Percentiles rank a stretch among this genome's conserved stretches.
These are phyloP conservation scores for Triops cancriformis DNA, from an alignment of 1,140 invertebrate genomes.

Conservation along the genomic window DNA sequence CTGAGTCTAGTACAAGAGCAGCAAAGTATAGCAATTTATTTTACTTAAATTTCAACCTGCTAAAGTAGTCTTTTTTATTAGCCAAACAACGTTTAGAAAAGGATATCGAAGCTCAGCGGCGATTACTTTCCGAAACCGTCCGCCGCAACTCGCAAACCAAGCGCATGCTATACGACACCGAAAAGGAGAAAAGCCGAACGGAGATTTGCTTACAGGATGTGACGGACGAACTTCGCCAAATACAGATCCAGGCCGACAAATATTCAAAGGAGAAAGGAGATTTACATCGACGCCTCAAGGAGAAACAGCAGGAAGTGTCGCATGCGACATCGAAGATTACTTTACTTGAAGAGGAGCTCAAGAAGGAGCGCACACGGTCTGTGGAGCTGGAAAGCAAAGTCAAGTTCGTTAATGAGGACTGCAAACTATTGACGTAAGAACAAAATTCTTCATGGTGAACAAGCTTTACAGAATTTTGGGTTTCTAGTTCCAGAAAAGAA, in stretches of 20 bases:
- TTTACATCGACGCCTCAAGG: not conserved
- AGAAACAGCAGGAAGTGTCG: not conserved
- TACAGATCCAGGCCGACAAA: not conserved
- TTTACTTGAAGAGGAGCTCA: not conserved
- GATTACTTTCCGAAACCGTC: not conserved
- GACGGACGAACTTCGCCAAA: not conserved
- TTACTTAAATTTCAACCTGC: not conserved
- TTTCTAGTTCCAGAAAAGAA: not conserved
- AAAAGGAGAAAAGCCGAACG: not conserved
- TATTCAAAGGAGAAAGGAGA: not conserved
- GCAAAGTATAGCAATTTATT: slow-evolving; percentile 16
- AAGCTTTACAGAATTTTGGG: not conserved
- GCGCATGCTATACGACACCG: not conserved
- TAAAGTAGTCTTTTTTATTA: not conserved
- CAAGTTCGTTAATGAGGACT: not conserved
- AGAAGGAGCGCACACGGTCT: not conserved
- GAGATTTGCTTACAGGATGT: not conserved
- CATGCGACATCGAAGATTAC: not conserved
- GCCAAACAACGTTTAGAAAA: slow-evolving; percentile 17
- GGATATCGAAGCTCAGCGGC: slow-evolving; percentile 7
- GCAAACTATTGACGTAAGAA: not conserved
- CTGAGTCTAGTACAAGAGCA: slow-evolving; percentile 15
- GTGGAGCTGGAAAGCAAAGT: not conserved
- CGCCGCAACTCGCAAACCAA: not conserved
- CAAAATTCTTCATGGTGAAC: not conserved